phyloP scores from a whole-genome alignment of 2,888 invertebrate species.

The Eilema depressum region DNA sequence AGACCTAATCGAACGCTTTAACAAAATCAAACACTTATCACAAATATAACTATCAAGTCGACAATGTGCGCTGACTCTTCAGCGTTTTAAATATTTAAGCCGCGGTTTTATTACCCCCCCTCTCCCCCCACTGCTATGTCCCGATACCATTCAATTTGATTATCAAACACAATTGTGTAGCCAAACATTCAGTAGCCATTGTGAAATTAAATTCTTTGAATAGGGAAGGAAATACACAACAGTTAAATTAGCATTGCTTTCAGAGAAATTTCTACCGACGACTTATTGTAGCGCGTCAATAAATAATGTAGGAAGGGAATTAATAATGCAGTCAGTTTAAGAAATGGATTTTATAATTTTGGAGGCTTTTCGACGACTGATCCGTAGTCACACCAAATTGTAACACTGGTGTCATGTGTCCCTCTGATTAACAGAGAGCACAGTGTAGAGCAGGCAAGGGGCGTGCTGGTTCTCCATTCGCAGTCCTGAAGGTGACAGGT shows the following conservation, averaged over 20 bases:
- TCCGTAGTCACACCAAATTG: no score
- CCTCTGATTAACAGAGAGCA: no score
- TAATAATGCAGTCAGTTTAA: not conserved
- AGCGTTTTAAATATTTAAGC: slow-evolving; percentile 40
- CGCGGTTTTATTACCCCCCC: slow-evolving; percentile 28
- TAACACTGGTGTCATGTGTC: no score
- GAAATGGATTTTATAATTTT: no score
- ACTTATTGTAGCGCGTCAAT: not conserved
- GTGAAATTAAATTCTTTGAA: slow-evolving; percentile 20
- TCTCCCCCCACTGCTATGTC: not conserved
- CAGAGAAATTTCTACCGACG: not conserved
- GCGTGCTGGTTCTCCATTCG: no score
- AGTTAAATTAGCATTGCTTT: not conserved
- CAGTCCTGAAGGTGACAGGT: no score
- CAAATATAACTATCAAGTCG: slow-evolving; percentile 8
- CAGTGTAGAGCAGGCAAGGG: no score
- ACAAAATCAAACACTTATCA: not conserved
- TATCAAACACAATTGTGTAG: slow-evolving; percentile 18
- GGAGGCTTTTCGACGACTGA: no score
- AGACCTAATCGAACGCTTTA: no score
- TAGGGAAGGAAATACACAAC: slow-evolving; percentile 8
- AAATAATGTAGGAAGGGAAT: slow-evolving; percentile 3
- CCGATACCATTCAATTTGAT: slow-evolving; percentile 29
- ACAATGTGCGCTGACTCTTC: slow-evolving; percentile 18
- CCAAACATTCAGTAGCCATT: slow-evolving; percentile 19